These are phyloP conservation scores for Spodoptera frugiperda DNA, from an alignment of 1,140 invertebrate genomes.

Conservation along the genomic window DNA sequence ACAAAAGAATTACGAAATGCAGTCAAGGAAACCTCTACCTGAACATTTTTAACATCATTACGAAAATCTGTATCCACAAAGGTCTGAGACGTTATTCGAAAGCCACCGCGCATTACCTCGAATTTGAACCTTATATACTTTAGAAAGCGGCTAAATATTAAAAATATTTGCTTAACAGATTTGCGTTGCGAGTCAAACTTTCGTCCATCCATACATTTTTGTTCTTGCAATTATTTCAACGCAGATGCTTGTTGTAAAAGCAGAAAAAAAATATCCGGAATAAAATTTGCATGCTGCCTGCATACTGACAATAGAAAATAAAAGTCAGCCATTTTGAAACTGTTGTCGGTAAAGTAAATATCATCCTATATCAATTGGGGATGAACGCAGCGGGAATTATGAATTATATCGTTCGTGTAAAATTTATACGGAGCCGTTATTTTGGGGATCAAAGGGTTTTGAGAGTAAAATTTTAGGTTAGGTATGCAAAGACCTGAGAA, in stretches of 20 bases:
- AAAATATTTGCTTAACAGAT: slow-evolving; percentile 32
- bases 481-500: neutral
- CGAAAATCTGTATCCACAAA: slow-evolving; percentile 11
- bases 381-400: slow-evolving; percentile 42
- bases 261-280: slow-evolving; percentile 4
- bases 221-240: slow-evolving; percentile 22
- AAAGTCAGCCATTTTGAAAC: slow-evolving; percentile 27
- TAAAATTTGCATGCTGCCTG: slow-evolving; percentile 37
- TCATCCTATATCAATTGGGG: slow-evolving; percentile 40
- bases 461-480: slow-evolving; percentile 16
- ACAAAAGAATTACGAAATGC: too few relatives aligned
- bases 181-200: neutral
- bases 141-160: neutral
- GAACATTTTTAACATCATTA: slow-evolving; percentile 4
- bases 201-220: slow-evolving; percentile 17
- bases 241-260: neutral
- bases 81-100: neutral
- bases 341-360: slow-evolving; percentile 44
- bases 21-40: neutral
- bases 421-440: slow-evolving; percentile 30
- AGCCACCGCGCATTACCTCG: neutral
- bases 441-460: slow-evolving; percentile 5
- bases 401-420: slow-evolving; percentile 34
- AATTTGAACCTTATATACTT: slow-evolving; percentile 15
- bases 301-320: slow-evolving; percentile 38